Conservation (phyloP, 2,797 vertebrate species). For the Morelia viridis region DNA sequence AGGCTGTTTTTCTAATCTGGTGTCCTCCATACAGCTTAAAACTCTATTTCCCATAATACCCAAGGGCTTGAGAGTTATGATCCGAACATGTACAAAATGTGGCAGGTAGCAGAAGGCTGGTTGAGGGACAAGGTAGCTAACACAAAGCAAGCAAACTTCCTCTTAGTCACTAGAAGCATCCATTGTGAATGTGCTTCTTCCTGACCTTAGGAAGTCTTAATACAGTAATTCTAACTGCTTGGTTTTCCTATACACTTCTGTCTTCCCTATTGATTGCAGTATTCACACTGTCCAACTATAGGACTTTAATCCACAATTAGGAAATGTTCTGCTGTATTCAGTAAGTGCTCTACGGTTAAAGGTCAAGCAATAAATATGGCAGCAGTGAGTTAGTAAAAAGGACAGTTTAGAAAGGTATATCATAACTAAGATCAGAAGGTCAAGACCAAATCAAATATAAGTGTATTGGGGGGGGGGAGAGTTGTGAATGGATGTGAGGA, state of each 20-base stretch:
- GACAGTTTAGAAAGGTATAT: background rate
- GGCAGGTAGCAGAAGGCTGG: background rate
- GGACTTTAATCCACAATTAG: conserved; percentile 25
- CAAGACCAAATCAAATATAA: background rate
- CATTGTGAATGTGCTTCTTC: conserved; percentile 5
- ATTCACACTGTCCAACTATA: conserved; percentile 9
- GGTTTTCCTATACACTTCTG: background rate
- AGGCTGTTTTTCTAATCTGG: background rate
- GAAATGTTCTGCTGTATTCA: conserved; percentile 15
- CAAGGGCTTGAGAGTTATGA: background rate
- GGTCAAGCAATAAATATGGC: conserved; percentile 9
- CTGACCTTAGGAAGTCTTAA: conserved; percentile 32
- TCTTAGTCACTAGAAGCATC: background rate
- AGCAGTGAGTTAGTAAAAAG: background rate
- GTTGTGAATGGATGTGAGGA: background rate
- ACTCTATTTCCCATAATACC: background rate
- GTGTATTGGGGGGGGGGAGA: background rate
- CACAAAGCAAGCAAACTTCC: conserved; percentile 17
- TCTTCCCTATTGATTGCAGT: conserved; percentile 15
- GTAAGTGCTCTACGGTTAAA: conserved; percentile 18
- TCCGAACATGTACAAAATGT: background rate
- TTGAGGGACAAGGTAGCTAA: conserved; percentile 27
- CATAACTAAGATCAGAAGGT: background rate
- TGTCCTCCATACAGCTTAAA: background rate
- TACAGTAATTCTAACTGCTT: background rate